Conservation (phyloP, 1,140 invertebrate genomes). For the Halyomorpha halys region DNA sequence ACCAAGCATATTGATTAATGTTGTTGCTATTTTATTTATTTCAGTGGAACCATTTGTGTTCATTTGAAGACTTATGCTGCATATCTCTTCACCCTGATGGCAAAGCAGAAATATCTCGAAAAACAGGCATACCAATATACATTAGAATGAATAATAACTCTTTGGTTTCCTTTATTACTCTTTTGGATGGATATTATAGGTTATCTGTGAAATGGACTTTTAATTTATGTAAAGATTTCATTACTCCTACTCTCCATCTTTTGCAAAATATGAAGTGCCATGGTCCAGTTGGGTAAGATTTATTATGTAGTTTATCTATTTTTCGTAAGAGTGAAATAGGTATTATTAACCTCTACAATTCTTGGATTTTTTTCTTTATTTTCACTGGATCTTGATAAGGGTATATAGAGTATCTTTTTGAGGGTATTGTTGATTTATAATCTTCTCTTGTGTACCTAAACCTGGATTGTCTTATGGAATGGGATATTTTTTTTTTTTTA, state of each 20-base stretch:
- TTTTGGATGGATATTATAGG: constrained; percentile 79
- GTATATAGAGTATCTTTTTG: too few species aligned
- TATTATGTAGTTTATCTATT: too few species aligned
- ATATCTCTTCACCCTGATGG: constrained; percentile 52
- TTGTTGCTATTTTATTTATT: constrained; percentile 32
- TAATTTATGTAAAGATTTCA: constrained; percentile 69
- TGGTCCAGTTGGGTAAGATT: constrained; percentile 68
- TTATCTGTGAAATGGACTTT: constrained; percentile 80
- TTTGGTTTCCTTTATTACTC: constrained; percentile 69
- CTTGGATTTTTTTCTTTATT: too few species aligned
- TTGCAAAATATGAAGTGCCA: constrained; percentile 70
- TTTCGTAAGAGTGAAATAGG: too few species aligned
- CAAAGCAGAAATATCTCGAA: constrained; percentile 64
- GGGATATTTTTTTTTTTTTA: too few species aligned
- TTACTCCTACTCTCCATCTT: constrained; percentile 61
- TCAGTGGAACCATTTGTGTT: constrained; percentile 62
- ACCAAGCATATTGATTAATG: too few species aligned
- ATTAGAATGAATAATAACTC: constrained; percentile 52
- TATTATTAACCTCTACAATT: too few species aligned
- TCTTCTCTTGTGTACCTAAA: too few species aligned
- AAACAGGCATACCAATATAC: constrained; percentile 65
- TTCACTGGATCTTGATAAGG: too few species aligned
- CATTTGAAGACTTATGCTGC: constrained; percentile 71
- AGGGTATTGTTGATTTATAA: too few species aligned
- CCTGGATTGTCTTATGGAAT: too few species aligned